Percentiles rank a stretch among this genome's conserved stretches.
Evolutionary conservation across 2,888 invertebrate genomes (phyloP).

Genomic region (Ethmia dodecea): DNA sequence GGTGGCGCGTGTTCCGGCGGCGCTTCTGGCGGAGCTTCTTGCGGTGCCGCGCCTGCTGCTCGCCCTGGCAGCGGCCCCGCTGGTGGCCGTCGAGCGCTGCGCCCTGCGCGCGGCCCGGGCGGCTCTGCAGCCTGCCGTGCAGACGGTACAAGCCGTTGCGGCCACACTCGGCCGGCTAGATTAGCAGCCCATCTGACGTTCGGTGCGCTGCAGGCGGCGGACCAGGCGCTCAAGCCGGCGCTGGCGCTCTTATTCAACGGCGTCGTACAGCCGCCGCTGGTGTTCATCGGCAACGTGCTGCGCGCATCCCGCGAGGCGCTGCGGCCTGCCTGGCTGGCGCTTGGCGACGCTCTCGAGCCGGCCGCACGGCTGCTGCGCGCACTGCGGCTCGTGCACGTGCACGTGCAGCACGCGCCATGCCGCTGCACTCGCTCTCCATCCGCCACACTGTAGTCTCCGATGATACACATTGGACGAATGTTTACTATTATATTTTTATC

Average conservation of each 20-base stretch:
- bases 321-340: slow-evolving; percentile 29
- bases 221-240: slow-evolving; percentile 83
- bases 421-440: slow-evolving; percentile 4
- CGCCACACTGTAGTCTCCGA: slow-evolving; percentile 2
- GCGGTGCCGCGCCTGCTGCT: slow-evolving; percentile 79
- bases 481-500: no score
- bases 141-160: slow-evolving; percentile 14
- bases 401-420: slow-evolving; percentile 8
- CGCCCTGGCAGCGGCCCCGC: slow-evolving; percentile 78
- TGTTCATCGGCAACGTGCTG: slow-evolving; percentile 78
- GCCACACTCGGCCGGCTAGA: not conserved
- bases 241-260: slow-evolving; percentile 83
- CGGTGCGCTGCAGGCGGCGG: no score
- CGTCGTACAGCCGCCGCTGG: slow-evolving; percentile 81
- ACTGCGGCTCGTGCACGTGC: slow-evolving; percentile 37
- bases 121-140: slow-evolving; percentile 29
- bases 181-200: no score
- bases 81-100: slow-evolving; percentile 17
- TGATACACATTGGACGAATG: no score
- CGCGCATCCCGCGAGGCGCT: slow-evolving; percentile 80
- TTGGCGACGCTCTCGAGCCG: slow-evolving; percentile 35
- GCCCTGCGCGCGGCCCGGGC: slow-evolving; percentile 30
- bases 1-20: slow-evolving; percentile 26
- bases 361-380: slow-evolving; percentile 32
- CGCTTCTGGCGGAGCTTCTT: slow-evolving; percentile 79